Percentiles rank a stretch among this genome's conserved stretches.
Evolutionary conservation across 1,140 invertebrate species (phyloP).

Genomic region (Bactericera cockerelli): DNA sequence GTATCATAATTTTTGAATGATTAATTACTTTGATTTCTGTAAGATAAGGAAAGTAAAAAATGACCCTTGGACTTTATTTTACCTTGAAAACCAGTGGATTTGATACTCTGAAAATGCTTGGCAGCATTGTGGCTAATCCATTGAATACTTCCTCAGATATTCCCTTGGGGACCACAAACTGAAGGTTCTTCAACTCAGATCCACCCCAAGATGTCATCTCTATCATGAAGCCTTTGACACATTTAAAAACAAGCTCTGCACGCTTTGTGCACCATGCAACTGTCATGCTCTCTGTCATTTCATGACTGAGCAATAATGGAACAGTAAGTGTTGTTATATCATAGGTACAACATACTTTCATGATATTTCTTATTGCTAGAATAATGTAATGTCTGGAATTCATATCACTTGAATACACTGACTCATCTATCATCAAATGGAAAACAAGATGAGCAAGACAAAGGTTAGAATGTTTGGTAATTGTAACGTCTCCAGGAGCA

Average conservation of each 20-base stretch:
- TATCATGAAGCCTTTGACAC: conserved; percentile 98
- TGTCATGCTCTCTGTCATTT: conserved; percentile 96
- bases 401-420: conserved; percentile 59
- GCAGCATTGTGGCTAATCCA: conserved; percentile 69
- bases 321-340: conserved; percentile 87
- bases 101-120: conserved; percentile 76
- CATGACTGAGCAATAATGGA: conserved; percentile 78
- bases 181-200: conserved; percentile 73
- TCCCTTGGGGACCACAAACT: conserved; percentile 58
- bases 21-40: too few species aligned
- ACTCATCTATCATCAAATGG: conserved; percentile 78
- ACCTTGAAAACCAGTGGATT: conserved; percentile 62
- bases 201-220: conserved; percentile 88
- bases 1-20: too few species aligned
- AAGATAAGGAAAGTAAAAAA: too few species aligned
- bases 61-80: not conserved
- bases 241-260: conserved; percentile 94
- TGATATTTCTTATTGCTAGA: conserved; percentile 80
- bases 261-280: conserved; percentile 88
- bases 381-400: conserved; percentile 93
- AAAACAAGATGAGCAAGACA: conserved; percentile 87
- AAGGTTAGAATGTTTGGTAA: conserved; percentile 91
- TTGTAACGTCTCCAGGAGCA: conserved; percentile 74
- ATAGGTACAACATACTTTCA: conserved; percentile 83
- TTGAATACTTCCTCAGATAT: conserved; percentile 51